A percentile compares a stretch with the other conserved stretches of the same genome.
These are phyloP conservation scores for Chaetura pelagica DNA, from an alignment of 2,113 vertebrate species.

Conservation along the genomic window DNA sequence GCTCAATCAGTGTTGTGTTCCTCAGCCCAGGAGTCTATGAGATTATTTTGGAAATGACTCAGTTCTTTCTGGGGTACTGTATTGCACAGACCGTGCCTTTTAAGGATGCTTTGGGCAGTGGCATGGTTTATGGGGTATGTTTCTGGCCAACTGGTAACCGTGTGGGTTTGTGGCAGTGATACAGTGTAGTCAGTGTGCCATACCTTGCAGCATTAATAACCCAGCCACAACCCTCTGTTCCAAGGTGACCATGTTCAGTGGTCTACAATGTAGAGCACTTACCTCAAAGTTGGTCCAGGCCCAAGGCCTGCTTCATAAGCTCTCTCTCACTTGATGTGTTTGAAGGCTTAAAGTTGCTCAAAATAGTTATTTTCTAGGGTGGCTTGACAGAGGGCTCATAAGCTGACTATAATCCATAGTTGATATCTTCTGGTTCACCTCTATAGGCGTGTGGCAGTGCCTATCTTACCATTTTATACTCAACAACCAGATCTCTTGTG, in stretches of 20 bases:
- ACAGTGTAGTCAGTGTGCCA: too few relatives aligned
- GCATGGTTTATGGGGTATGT: too few relatives aligned
- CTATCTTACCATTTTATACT: background rate
- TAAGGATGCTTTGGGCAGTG: too few relatives aligned
- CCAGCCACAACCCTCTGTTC: background rate
- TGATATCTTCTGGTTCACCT: background rate
- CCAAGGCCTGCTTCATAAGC: background rate
- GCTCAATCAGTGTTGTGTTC: too few relatives aligned
- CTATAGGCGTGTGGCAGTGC: background rate
- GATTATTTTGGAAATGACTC: too few relatives aligned
- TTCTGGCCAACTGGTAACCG: too few relatives aligned
- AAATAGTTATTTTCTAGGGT: background rate
- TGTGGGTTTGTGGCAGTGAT: too few relatives aligned
- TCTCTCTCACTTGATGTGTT: background rate
- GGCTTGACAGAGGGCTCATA: background rate
- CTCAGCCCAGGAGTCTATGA: too few relatives aligned
- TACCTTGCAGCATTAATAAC: background rate
- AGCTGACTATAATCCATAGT: background rate
- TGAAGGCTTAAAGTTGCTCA: background rate
- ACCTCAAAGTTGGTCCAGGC: background rate
- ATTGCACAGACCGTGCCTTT: too few relatives aligned
- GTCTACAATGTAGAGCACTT: background rate
- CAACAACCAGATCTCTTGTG: background rate
- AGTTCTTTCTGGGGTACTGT: background rate
- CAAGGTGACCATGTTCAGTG: too few relatives aligned